Evolutionary conservation across 1,140 invertebrate genomes (phyloP).

Genomic region (Saccostrea cuccullata): DNA sequence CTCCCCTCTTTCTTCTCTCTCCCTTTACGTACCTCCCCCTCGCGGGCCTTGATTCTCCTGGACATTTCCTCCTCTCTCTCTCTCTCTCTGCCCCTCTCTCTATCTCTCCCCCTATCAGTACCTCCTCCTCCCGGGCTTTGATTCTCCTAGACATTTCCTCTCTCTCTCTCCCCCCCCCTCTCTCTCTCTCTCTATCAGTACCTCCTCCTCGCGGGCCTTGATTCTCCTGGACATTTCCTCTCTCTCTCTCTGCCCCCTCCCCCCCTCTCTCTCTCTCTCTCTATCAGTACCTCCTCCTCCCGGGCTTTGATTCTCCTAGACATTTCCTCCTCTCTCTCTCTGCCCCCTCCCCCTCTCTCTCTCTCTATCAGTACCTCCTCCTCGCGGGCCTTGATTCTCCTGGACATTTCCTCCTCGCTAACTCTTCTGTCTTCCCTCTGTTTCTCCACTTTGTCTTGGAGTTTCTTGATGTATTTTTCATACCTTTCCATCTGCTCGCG

Average conservation of each 20-base stretch:
- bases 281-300: constrained; percentile 56
- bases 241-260: constrained; percentile 48
- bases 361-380: constrained; percentile 50
- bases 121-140: too few species aligned
- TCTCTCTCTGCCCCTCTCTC: constrained; percentile 53
- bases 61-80: constrained; percentile 56
- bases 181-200: neutral
- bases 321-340: constrained; percentile 42
- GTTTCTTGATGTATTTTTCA: constrained; percentile 58
- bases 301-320: constrained; percentile 51
- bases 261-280: constrained; percentile 47
- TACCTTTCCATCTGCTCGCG: constrained; percentile 62
- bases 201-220: constrained; percentile 55
- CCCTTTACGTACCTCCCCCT: constrained; percentile 43
- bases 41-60: constrained; percentile 51
- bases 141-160: too few species aligned
- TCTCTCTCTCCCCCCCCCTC: too few species aligned
- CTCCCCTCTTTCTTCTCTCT: constrained; percentile 53
- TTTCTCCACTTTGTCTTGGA: constrained; percentile 57
- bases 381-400: constrained; percentile 52
- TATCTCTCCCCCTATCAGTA: constrained; percentile 38
- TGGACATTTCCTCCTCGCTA: constrained; percentile 55
- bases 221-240: constrained; percentile 55
- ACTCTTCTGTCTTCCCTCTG: constrained; percentile 59
- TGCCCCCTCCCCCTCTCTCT: neutral